phyloP scores from a whole-genome alignment of 2,888 invertebrate species.

The Drosophila silvestris region DNA sequence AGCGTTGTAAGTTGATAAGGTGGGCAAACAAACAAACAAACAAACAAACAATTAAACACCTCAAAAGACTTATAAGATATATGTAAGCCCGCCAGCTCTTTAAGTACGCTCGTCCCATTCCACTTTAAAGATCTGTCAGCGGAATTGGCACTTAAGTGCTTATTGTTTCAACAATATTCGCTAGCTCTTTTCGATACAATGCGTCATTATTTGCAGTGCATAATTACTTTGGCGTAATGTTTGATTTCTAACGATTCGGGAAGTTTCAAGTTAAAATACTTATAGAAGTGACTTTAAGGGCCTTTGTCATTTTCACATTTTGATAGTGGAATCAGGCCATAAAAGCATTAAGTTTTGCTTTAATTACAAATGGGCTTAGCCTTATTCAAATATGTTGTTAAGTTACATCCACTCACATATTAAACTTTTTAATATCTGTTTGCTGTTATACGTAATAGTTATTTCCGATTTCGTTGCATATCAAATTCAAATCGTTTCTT shows the following conservation, averaged over 20 bases:
- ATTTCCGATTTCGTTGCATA: background rate
- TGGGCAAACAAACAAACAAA: conserved; percentile 7
- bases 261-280: background rate
- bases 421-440: background rate
- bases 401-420: background rate
- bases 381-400: background rate
- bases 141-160: conserved; percentile 20
- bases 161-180: conserved; percentile 6
- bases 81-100: conserved; percentile 5
- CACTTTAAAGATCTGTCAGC: conserved; percentile 22
- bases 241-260: background rate
- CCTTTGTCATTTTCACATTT: background rate
- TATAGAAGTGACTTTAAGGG: background rate
- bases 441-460: background rate
- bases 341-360: background rate
- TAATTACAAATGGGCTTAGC: background rate
- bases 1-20: conserved; percentile 12
- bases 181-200: background rate
- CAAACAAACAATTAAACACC: conserved; percentile 15
- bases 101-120: conserved; percentile 1
- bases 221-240: background rate
- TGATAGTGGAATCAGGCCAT: too few relatives aligned
- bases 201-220: background rate
- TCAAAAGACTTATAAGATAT: background rate
- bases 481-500: background rate